These are phyloP conservation scores for Chionoecetes opilio DNA, from an alignment of 1,140 invertebrate species.

Conservation along the genomic window DNA sequence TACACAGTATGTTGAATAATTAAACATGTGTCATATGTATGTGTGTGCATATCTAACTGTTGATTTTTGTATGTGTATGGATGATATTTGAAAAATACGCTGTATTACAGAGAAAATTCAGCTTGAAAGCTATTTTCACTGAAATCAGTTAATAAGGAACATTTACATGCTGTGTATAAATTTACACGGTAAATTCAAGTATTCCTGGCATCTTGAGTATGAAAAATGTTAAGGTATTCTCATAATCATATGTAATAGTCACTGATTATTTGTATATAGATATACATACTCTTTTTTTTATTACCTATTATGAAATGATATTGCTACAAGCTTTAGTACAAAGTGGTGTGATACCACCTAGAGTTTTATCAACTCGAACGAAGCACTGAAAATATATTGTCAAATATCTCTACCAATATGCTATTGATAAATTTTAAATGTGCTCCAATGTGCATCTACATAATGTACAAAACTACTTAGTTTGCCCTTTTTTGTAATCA, in stretches of 20 bases:
- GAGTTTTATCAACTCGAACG: no score
- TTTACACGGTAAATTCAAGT: background rate
- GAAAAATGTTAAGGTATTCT: background rate
- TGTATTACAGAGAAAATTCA: background rate
- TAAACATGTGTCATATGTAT: background rate
- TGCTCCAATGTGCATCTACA: background rate
- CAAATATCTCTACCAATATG: background rate
- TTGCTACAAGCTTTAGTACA: constrained; percentile 28
- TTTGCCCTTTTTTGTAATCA: background rate
- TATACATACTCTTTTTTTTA: background rate
- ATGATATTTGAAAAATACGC: background rate
- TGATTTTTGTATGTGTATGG: background rate
- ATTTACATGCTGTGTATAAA: background rate
- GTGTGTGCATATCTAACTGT: constrained; percentile 2
- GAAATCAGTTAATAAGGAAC: background rate
- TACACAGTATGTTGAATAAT: background rate
- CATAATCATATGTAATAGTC: background rate
- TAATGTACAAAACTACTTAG: background rate
- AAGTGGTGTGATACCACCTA: constrained; percentile 3
- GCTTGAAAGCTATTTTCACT: background rate
- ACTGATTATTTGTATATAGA: background rate
- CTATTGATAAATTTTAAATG: background rate
- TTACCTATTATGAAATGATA: background rate
- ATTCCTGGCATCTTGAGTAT: no score
- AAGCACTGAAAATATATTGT: background rate